Conservation (phyloP, 2,888 invertebrate species). For the Opisthograptis luteolata region DNA sequence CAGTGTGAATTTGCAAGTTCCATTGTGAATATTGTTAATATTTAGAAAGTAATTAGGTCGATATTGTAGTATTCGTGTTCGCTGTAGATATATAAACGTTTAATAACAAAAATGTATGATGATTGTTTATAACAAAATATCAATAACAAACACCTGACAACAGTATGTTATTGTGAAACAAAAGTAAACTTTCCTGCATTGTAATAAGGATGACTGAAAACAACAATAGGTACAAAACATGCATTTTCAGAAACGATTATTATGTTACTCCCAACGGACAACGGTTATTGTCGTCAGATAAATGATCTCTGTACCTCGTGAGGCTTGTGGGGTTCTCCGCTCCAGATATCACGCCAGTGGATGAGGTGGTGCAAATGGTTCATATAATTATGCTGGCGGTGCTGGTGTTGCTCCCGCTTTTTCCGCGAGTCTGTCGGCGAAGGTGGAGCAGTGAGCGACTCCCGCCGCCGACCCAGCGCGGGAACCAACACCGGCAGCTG, state of each 20-base stretch:
- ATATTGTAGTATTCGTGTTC: no score
- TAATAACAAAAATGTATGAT: background rate
- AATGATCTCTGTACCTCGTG: slow-evolving; percentile 66
- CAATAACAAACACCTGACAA: slow-evolving; percentile 1
- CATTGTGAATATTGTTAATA: background rate
- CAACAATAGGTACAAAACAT: slow-evolving; percentile 43
- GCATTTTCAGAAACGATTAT: slow-evolving; percentile 39
- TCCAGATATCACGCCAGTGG: slow-evolving; percentile 80
- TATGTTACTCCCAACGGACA: slow-evolving; percentile 27
- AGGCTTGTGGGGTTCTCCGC: slow-evolving; percentile 73
- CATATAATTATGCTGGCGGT: slow-evolving; percentile 73
- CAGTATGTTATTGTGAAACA: slow-evolving; percentile 23
- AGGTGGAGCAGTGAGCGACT: slow-evolving; percentile 78
- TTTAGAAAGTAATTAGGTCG: no score
- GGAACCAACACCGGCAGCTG: slow-evolving; percentile 63
- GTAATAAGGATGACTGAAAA: slow-evolving; percentile 36
- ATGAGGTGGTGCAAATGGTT: slow-evolving; percentile 77
- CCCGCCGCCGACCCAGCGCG: slow-evolving; percentile 53
- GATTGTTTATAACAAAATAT: background rate
- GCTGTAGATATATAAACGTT: background rate
- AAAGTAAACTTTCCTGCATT: slow-evolving; percentile 35
- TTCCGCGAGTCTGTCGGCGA: slow-evolving; percentile 79
- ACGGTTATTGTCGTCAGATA: slow-evolving; percentile 24
- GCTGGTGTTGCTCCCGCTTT: slow-evolving; percentile 64
- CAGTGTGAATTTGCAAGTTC: slow-evolving; percentile 2